These are phyloP conservation scores for Hippocampus abdominalis DNA, from an alignment of 2,113 vertebrate species.

Conservation along the genomic window DNA sequence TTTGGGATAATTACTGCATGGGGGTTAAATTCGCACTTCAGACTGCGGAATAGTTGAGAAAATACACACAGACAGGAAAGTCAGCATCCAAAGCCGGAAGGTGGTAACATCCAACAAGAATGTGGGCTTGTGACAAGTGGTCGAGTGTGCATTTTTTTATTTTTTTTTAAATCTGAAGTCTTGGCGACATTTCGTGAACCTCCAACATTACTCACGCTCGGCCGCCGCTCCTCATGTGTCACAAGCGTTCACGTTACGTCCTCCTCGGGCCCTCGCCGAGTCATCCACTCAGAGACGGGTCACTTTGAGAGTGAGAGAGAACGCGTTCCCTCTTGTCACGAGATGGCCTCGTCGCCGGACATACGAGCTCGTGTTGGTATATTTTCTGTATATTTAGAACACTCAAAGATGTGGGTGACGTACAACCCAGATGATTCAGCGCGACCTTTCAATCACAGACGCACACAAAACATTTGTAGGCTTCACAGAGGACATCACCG, in stretches of 20 bases:
- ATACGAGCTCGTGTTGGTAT: neutral
- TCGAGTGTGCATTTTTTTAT: constrained; percentile 20
- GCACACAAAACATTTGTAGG: no score
- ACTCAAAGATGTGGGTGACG: neutral
- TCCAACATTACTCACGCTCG: constrained; percentile 55
- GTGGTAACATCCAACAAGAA: neutral
- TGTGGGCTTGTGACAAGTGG: constrained; percentile 38
- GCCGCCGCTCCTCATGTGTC: constrained; percentile 58
- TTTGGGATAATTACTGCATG: no score
- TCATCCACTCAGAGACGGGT: constrained; percentile 32
- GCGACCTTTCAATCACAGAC: no score
- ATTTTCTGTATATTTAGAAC: neutral
- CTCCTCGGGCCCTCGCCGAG: constrained; percentile 26
- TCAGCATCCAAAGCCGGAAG: neutral
- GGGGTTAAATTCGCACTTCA: no score
- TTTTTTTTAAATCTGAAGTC: constrained; percentile 34
- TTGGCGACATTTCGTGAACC: constrained; percentile 51
- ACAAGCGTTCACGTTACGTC: constrained; percentile 58
- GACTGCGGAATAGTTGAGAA: no score
- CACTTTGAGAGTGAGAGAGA: neutral
- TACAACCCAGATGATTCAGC: neutral
- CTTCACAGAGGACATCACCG: neutral
- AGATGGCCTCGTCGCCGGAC: neutral
- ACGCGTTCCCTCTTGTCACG: neutral
- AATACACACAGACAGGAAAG: neutral